Evolutionary conservation across 2,797 vertebrate genomes (phyloP), one percentile per base, ranked within the genome.

Genomic region (Moxostoma hubbsi): DNA sequence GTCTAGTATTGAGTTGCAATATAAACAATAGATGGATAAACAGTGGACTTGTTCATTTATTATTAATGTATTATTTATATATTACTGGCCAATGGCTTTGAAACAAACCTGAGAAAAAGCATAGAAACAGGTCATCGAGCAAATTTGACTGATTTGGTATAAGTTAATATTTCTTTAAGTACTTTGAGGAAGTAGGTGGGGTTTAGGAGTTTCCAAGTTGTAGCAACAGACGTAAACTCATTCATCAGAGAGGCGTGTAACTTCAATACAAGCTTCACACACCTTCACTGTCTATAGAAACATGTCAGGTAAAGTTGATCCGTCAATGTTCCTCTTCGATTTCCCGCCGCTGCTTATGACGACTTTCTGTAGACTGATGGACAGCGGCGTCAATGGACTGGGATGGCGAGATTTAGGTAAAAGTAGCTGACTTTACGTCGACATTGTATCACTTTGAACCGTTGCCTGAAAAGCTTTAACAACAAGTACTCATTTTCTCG

Each of bases 371-470:
- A 73, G 85, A 0, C 81, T 95, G n/a, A 88, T 95, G 87, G 95
- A 95, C 89, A 89, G 86, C 76, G 90, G 92, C 8, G 89, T 90
- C 2, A 92, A 92, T 53, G 81, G 81, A 6, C 83, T 94, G 1
- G 94, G 94, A 36, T 95, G 95, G 94, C 91, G 92, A 13, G 92
- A 86, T 69, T 88, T 95, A 4, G 94, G 95, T 95, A 88, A 94
- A 93, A 80, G 6, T 2, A 69, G 4, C 9, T 4, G 11, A 36
- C 53, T 18, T 66, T 8, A 10, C 6, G 4, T 4, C 12, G 1
- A 12, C 2, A 53, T 9, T 57, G 3, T 9, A 54, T n/a, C 8
- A 51, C 10, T 51, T n/a, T 11, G 0, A 16, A 12, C 16, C 11
- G 11, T 73, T 59, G 62, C n/a, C 24, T 45, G 9, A 65, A 57